These are phyloP conservation scores for Clytia hemisphaerica DNA, from an alignment of 30 jellyfish, hydroid and myxozoan genomes.

Conservation along the genomic window DNA sequence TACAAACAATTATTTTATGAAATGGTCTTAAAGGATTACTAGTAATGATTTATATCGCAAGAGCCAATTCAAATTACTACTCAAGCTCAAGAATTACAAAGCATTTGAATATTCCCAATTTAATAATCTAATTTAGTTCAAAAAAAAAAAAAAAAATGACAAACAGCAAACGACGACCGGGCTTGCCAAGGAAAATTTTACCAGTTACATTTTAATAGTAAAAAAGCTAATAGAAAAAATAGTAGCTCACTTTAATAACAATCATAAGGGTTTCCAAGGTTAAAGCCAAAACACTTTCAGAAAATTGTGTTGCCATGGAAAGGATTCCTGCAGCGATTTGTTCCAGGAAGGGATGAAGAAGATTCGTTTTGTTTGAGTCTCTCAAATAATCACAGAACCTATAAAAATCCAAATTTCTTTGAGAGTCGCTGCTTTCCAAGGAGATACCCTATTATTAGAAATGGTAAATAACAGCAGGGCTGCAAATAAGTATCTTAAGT, in stretches of 20 bases:
- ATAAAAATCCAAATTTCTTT: background rate
- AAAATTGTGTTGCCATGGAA: constrained; percentile 56
- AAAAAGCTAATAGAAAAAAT: background rate
- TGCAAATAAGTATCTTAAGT: background rate
- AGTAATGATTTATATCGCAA: no score
- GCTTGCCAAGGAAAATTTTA: background rate
- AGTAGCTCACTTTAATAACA: constrained; percentile 33
- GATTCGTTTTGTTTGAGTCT: constrained; percentile 26
- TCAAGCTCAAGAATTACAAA: no score
- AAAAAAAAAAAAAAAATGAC: background rate
- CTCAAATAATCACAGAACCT: constrained; percentile 70
- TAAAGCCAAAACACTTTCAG: constrained; percentile 76
- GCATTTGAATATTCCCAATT: no score
- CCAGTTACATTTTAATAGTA: background rate
- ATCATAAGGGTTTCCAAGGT: constrained; percentile 57
- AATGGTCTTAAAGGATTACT: no score
- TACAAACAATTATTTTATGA: no score
- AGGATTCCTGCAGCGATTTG: constrained; percentile 59
- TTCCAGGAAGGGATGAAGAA: constrained; percentile 48
- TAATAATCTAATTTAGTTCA: no score
- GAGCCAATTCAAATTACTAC: no score
- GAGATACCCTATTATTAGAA: no score
- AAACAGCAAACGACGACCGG: background rate
- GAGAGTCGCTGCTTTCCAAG: no score
- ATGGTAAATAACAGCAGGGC: background rate